Conservation (phyloP, 2,113 vertebrate species). For the Anhinga rufa region DNA sequence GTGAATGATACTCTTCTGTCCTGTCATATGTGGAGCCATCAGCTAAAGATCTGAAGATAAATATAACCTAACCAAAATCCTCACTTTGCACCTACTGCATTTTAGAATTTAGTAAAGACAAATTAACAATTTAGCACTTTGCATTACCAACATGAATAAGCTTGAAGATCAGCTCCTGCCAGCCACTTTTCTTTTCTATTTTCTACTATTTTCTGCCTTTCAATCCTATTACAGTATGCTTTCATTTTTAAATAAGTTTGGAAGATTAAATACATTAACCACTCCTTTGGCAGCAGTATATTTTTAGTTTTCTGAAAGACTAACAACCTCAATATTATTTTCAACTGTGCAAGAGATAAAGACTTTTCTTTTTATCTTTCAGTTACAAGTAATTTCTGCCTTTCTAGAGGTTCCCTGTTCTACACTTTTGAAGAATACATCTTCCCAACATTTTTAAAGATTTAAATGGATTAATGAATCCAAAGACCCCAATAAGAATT, state of each 20-base stretch:
- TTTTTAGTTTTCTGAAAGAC: neutral
- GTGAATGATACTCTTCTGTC: neutral
- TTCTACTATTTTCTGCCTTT: neutral
- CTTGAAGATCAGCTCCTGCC: neutral
- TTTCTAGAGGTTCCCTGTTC: neutral
- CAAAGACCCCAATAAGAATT: neutral
- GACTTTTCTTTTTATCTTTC: neutral
- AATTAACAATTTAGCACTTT: neutral
- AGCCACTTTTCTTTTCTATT: neutral
- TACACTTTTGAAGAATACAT: neutral
- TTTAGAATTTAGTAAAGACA: neutral
- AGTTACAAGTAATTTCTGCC: neutral
- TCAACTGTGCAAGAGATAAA: neutral
- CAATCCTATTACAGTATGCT: neutral
- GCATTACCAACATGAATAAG: neutral
- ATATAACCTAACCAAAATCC: neutral
- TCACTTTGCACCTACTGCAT: neutral
- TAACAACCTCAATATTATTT: neutral
- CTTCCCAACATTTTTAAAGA: neutral
- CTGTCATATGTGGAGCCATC: neutral
- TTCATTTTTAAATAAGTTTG: neutral
- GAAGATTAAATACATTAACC: neutral
- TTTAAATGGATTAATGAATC: neutral
- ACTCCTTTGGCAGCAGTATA: neutral
- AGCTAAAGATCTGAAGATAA: neutral